Evolutionary conservation across 2,797 vertebrate genomes (phyloP).

Genomic region (Clarias laeviceps): DNA sequence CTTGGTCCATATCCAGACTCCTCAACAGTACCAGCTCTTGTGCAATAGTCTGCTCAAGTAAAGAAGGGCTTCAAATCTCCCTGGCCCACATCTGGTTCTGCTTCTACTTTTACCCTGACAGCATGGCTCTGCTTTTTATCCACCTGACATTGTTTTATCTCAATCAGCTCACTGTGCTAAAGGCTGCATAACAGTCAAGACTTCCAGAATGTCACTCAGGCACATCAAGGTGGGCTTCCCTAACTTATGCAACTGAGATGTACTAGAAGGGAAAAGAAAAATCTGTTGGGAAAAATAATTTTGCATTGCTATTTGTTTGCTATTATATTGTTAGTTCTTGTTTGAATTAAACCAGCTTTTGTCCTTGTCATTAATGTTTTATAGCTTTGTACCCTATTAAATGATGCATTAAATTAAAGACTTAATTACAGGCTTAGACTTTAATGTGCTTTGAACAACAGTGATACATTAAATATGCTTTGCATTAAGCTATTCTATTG

Average conservation of each 20-base stretch:
- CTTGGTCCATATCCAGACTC: conserved; percentile 22
- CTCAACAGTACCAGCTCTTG: conserved; percentile 40
- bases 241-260: background rate
- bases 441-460: conserved; percentile 37
- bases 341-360: conserved; percentile 48
- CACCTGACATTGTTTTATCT: conserved; percentile 58
- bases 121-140: conserved; percentile 58
- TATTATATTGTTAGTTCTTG: conserved; percentile 32
- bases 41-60: conserved; percentile 59
- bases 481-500: conserved; percentile 33
- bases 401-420: conserved; percentile 46
- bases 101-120: conserved; percentile 65
- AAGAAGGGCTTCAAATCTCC: conserved; percentile 73
- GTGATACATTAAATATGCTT: conserved; percentile 40
- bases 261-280: background rate
- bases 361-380: conserved; percentile 54
- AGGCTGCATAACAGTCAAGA: conserved; percentile 38
- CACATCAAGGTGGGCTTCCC: conserved; percentile 33
- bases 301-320: conserved; percentile 31
- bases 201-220: conserved; percentile 25
- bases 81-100: conserved; percentile 75
- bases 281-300: conserved; percentile 12
- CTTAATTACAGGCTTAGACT: conserved; percentile 42
- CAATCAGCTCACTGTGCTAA: conserved; percentile 52
- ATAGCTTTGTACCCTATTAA: conserved; percentile 50